Base-by-base conservation (phyloP, 2,113 vertebrate genomes). In the Caranx melampygus region DNA sequence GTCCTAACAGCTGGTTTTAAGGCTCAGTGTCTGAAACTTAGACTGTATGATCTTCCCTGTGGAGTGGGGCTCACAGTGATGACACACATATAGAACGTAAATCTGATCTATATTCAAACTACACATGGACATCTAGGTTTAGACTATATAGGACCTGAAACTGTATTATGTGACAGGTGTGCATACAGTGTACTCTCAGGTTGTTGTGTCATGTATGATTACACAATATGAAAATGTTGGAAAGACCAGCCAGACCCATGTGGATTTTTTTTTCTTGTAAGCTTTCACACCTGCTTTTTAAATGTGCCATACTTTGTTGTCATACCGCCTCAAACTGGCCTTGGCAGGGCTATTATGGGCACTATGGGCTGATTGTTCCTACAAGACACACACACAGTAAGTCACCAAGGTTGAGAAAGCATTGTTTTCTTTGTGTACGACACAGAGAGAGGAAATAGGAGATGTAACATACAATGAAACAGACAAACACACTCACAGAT, bases 401-500 rank as follows among this genome's bases (percentile, higher is more conserved):
- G 54, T 51, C 62, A 60, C 76, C 61, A 82, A 86, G 81, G 84
- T 83, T 87, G 75, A 74, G 75, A 79, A 86, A 71, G 59, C 35
- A 85, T 91, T 87, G 84, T 93, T 87, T 92, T 65, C 64, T 84
- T 87, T 84, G 59, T 59, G 63, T 67, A 63, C 72, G 65, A 83
- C 80, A 81, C 34, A 77, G 69, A 84, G 69, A 90, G 54, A 91
- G 85, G 86, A 91, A 91, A 72, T 73, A 42, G 57, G 51, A 65
- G 34, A 31, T 71, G 14, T 76, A 75, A 21, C 37, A 59, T 12
- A 72, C 69, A 72, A 54, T 72, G 15, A 61, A 77, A 89, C 71
- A 63, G 33, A 89, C 42, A 70, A 66, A 82, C 58, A 63, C 21
- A 57, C 26, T 82, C 49, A 16, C 6, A 34, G 31, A 72, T 79